Percentiles rank a stretch among this genome's conserved stretches.
Evolutionary conservation across 2,888 invertebrate species (phyloP).

Genomic region (Mylabris sibirica): DNA sequence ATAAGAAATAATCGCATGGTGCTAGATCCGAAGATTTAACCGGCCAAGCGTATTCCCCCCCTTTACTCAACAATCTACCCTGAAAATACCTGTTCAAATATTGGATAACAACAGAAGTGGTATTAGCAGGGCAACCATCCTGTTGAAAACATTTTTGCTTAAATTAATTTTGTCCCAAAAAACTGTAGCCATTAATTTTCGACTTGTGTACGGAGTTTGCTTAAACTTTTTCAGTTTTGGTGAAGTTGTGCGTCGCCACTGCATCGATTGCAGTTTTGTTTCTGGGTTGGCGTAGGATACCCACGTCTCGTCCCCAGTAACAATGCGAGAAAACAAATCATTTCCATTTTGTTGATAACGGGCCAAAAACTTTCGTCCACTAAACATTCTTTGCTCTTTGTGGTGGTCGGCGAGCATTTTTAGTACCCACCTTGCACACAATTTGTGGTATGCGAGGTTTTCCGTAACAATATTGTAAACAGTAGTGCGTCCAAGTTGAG

Average conservation of each 20-base stretch:
- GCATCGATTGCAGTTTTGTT: constrained; percentile 4
- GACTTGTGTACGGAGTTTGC: constrained; percentile 4
- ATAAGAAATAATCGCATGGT: too few relatives aligned
- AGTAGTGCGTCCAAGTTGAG: not conserved
- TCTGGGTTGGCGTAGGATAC: not conserved
- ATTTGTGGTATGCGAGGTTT: constrained; percentile 11
- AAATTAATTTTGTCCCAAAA: too few relatives aligned
- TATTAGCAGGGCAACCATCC: too few relatives aligned
- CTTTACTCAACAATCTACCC: too few relatives aligned
- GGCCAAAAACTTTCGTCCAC: constrained; percentile 1
- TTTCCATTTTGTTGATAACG: constrained; percentile 5
- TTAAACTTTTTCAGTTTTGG: too few relatives aligned
- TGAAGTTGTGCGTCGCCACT: not conserved
- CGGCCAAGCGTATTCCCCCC: too few relatives aligned
- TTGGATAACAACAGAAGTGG: too few relatives aligned
- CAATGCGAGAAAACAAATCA: constrained; percentile 7
- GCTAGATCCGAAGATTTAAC: too few relatives aligned
- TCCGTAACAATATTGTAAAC: not conserved
- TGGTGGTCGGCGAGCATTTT: constrained; percentile 2
- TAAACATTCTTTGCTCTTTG: constrained; percentile 6
- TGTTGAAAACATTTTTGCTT: too few relatives aligned
- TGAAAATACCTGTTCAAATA: too few relatives aligned
- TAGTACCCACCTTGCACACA: constrained; percentile 9
- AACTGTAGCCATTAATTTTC: not conserved
- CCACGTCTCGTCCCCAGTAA: not conserved